Conservation (phyloP, 2,113 vertebrate species). For the Misgurnus anguillicaudatus region DNA sequence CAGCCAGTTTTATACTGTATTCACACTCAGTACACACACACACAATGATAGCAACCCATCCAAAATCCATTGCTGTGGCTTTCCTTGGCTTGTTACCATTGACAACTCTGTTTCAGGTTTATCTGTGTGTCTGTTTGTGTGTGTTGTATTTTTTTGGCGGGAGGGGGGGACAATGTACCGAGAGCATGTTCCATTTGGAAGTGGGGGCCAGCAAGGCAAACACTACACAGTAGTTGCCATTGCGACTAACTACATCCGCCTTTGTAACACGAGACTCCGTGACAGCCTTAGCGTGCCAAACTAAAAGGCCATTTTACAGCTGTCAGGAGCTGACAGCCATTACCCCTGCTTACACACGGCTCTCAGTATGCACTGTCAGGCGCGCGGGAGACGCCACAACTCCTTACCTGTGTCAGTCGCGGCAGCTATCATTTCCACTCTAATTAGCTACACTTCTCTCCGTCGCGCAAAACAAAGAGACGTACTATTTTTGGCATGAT, state of each 20-base stretch:
- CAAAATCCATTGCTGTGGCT: slow-evolving; percentile 58
- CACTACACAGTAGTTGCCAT: slow-evolving; percentile 84
- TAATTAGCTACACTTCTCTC: slow-evolving; percentile 95
- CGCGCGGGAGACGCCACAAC: slow-evolving; percentile 76
- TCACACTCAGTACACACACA: slow-evolving; percentile 82
- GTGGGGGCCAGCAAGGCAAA: slow-evolving; percentile 79
- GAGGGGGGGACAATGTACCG: background rate
- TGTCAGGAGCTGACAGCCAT: slow-evolving; percentile 95
- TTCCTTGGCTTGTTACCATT: slow-evolving; percentile 43
- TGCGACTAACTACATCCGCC: slow-evolving; percentile 87
- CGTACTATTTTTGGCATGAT: slow-evolving; percentile 78
- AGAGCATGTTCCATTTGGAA: slow-evolving; percentile 67
- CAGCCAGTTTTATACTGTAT: slow-evolving; percentile 74
- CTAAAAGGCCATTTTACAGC: slow-evolving; percentile 98
- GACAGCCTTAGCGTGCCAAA: slow-evolving; percentile 85
- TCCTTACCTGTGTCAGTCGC: slow-evolving; percentile 80
- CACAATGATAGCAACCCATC: slow-evolving; percentile 78
- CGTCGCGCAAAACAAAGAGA: slow-evolving; percentile 78
- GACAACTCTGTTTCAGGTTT: slow-evolving; percentile 55
- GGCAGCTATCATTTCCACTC: slow-evolving; percentile 82
- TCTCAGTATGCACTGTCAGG: slow-evolving; percentile 90
- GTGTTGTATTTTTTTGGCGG: background rate
- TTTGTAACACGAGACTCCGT: slow-evolving; percentile 82
- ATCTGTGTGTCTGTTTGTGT: slow-evolving; percentile 23
- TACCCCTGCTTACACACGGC: slow-evolving; percentile 92